Evolutionary conservation across 2,113 vertebrate genomes (phyloP).

Genomic region (Cryptoleucopteryx plumbea): DNA sequence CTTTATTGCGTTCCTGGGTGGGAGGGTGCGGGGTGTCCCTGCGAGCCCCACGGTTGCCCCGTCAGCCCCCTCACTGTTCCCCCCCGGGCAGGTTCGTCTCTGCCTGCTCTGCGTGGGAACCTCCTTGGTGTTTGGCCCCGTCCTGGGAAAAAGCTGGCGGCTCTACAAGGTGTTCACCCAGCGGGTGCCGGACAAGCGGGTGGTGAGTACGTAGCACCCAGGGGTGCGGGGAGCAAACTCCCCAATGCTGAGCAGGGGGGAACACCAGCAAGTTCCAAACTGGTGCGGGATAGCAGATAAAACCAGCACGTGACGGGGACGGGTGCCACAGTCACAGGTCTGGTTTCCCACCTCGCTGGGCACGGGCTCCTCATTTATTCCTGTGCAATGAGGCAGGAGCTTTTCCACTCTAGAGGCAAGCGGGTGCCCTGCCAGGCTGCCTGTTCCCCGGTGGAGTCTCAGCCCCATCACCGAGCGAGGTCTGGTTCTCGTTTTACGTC

Average conservation of each 20-base stretch:
- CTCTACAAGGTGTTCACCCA: slow-evolving; percentile 95
- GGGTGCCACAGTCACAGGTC: background rate
- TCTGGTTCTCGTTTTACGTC: background rate
- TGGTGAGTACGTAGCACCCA: slow-evolving; percentile 76
- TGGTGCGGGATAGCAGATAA: background rate
- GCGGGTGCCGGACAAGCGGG: slow-evolving; percentile 89
- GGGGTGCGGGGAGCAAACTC: fast-evolving
- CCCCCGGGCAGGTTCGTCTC: slow-evolving; percentile 74
- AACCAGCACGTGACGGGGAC: fast-evolving
- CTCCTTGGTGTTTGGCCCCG: slow-evolving; percentile 88
- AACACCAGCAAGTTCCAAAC: background rate
- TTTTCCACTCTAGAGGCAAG: background rate
- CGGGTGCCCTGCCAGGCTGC: background rate
- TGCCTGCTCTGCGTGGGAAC: slow-evolving; percentile 89
- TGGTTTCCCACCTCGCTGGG: background rate
- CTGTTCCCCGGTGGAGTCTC: background rate
- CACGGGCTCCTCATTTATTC: background rate
- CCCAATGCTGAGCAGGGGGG: fast-evolving
- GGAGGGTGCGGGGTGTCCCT: background rate
- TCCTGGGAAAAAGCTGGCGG: slow-evolving; percentile 95
- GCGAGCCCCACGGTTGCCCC: background rate
- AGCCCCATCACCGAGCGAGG: background rate
- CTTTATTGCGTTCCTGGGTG: background rate
- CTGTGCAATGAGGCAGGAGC: background rate
- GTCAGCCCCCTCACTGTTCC: background rate